Evolutionary conservation across 2,113 vertebrate genomes (phyloP).

Genomic region (Chaetorhynchus papuensis): DNA sequence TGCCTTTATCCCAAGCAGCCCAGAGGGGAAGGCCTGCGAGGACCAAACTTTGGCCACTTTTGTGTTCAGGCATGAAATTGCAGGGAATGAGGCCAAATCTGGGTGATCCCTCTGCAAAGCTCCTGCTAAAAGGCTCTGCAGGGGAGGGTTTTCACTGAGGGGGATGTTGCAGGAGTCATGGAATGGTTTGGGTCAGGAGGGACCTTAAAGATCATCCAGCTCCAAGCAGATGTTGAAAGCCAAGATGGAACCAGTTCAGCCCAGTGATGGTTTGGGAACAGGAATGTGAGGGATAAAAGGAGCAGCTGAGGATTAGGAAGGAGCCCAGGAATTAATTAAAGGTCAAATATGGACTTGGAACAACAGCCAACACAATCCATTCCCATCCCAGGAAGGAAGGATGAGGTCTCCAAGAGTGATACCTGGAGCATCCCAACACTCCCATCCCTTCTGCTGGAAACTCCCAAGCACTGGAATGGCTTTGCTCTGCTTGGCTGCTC

Average conservation of each 20-base stretch:
- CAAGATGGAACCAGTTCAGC: background rate
- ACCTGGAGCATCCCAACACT: background rate
- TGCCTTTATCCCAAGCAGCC: background rate
- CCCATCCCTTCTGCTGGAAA: background rate
- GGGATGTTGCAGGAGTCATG: background rate
- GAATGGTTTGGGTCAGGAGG: background rate
- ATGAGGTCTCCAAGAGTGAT: background rate
- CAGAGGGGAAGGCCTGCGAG: background rate
- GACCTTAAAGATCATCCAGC: too few species aligned
- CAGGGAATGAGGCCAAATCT: background rate
- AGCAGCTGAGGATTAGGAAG: background rate
- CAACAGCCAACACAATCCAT: background rate
- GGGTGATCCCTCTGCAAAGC: background rate
- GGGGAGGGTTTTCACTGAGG: background rate
- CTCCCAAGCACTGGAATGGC: background rate
- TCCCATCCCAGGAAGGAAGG: background rate
- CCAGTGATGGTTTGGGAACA: background rate
- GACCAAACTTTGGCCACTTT: background rate
- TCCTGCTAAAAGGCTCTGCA: background rate
- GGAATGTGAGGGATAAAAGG: background rate
- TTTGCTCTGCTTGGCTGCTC: background rate
- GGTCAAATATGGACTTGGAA: background rate
- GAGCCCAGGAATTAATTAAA: background rate
- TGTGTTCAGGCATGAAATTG: background rate
- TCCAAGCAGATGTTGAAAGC: background rate